phyloP scores from a whole-genome alignment of 2,888 invertebrate species.

The Timema podura region DNA sequence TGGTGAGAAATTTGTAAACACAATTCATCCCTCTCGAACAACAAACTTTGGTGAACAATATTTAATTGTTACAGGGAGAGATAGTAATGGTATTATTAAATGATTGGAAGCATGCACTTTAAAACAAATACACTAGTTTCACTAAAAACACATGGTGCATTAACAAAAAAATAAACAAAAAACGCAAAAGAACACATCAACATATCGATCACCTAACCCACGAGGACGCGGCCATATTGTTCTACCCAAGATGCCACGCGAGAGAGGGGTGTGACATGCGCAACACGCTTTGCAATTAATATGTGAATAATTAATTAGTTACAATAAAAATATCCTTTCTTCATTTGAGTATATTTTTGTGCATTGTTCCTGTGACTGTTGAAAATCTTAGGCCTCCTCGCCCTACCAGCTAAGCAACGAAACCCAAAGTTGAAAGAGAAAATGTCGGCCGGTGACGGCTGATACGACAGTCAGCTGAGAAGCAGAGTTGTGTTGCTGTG shows the following conservation, averaged over 20 bases:
- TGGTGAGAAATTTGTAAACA: too few species aligned
- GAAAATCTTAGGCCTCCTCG: slow-evolving; percentile 13
- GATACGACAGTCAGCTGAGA: slow-evolving; percentile 27
- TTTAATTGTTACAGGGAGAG: too few species aligned
- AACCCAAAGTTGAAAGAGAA: slow-evolving; percentile 4
- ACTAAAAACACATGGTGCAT: not conserved
- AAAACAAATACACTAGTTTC: too few species aligned
- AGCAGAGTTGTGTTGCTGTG: slow-evolving; percentile 25
- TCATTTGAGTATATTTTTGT: slow-evolving; percentile 28
- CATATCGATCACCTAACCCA: slow-evolving; percentile 25
- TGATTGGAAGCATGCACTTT: too few species aligned
- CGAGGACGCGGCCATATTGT: slow-evolving; percentile 26
- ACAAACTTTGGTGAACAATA: too few species aligned
- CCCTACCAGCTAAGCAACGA: not conserved
- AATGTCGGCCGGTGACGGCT: slow-evolving; percentile 18
- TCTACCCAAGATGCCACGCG: slow-evolving; percentile 27
- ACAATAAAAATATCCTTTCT: slow-evolving; percentile 31
- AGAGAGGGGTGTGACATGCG: slow-evolving; percentile 30
- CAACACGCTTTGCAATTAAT: slow-evolving; percentile 27
- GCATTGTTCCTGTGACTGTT: too few species aligned
- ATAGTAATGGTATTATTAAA: too few species aligned
- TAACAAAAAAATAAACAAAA: slow-evolving; percentile 4
- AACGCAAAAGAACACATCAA: not conserved
- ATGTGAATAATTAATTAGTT: slow-evolving; percentile 31
- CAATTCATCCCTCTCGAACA: too few species aligned